A percentile compares a stretch with the other conserved stretches of the same genome.
These are phyloP conservation scores for Cremastinae sp. DNA, from an alignment of 2,888 invertebrate genomes.

Conservation along the genomic window DNA sequence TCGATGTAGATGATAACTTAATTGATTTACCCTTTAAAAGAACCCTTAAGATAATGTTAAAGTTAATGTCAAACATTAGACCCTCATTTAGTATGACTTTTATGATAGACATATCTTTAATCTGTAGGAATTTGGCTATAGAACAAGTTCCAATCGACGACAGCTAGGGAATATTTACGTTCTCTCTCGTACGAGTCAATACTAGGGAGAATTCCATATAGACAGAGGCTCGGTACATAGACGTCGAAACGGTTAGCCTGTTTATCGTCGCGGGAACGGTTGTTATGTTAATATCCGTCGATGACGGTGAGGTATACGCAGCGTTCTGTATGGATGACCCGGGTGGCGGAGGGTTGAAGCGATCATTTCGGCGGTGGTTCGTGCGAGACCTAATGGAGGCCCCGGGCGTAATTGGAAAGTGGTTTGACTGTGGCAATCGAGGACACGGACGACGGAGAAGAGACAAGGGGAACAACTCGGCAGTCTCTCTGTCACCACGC, in stretches of 20 bases:
- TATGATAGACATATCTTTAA: too few relatives aligned
- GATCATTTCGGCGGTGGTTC: conserved; percentile 74
- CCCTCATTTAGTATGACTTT: too few relatives aligned
- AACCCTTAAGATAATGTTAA: too few relatives aligned
- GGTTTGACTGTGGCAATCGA: conserved; percentile 61
- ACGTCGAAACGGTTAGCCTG: conserved; percentile 61
- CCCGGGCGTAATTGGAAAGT: conserved; percentile 74
- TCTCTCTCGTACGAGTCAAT: background rate
- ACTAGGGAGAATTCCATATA: background rate
- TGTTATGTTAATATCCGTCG: conserved; percentile 75
- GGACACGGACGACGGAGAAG: conserved; percentile 1
- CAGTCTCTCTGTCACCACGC: background rate
- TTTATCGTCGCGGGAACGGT: conserved; percentile 71
- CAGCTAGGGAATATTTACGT: background rate
- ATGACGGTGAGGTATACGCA: conserved; percentile 24
- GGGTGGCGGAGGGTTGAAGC: conserved; percentile 65
- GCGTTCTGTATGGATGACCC: conserved; percentile 19
- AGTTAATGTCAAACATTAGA: too few relatives aligned
- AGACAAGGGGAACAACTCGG: background rate
- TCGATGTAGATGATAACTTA: too few relatives aligned
- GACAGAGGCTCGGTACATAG: background rate
- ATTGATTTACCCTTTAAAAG: too few relatives aligned
- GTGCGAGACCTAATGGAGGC: conserved; percentile 74
- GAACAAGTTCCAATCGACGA: background rate
- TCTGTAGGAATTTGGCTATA: too few relatives aligned